phyloP scores from a whole-genome alignment of 1,140 invertebrate genomes.

The Tetramorium simillimum region DNA sequence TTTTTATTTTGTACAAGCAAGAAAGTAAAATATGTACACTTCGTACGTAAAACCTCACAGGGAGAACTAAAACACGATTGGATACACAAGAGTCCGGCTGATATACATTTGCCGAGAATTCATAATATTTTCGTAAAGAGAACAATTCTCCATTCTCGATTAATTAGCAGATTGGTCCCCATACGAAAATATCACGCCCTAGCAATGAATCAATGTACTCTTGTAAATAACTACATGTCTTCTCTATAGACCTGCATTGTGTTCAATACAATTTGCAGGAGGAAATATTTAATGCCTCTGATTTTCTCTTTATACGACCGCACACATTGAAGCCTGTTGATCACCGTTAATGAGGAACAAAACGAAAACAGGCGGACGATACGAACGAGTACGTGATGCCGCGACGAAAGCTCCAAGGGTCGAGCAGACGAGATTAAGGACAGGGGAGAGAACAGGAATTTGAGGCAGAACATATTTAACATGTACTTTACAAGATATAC shows the following conservation, averaged over 20 bases:
- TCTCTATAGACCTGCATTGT: not conserved
- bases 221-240: slow-evolving; percentile 3
- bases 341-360: slow-evolving; percentile 18
- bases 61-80: not conserved
- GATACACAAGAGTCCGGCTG: not conserved
- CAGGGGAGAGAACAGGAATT: not conserved
- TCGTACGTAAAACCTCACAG: not conserved
- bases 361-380: slow-evolving; percentile 35
- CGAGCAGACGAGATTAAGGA: slow-evolving; percentile 4
- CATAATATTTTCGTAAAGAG: not conserved
- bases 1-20: slow-evolving; percentile 40
- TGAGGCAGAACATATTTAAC: not conserved
- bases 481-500: not conserved
- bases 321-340: slow-evolving; percentile 22
- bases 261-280: slow-evolving; percentile 3
- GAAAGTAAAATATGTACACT: not conserved
- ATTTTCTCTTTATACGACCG: not conserved
- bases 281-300: not conserved
- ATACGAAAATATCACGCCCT: not conserved
- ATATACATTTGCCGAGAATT: not conserved
- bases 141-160: not conserved
- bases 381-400: not conserved
- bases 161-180: not conserved
- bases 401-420: slow-evolving; percentile 3
- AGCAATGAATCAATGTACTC: not conserved